A percentile compares a stretch with the other conserved stretches of the same genome.
phyloP scores from a whole-genome alignment of 64 coral and sea anemone species.

The Orbicella faveolata region DNA sequence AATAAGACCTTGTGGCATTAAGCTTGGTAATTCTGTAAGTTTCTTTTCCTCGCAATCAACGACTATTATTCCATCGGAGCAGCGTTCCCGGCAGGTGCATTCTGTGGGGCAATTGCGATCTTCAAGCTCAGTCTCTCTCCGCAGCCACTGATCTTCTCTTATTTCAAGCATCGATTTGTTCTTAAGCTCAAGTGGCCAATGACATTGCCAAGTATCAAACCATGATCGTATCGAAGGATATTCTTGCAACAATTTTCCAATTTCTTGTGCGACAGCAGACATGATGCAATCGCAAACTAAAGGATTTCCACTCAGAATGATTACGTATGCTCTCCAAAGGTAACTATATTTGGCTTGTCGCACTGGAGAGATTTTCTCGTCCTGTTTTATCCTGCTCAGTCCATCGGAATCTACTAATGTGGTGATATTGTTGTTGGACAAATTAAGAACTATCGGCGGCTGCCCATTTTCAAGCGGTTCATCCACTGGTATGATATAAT shows the following conservation, averaged over 20 bases:
- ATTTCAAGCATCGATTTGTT: too few relatives aligned
- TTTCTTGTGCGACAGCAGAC: neutral
- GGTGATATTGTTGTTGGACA: too few relatives aligned
- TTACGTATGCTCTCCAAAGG: too few relatives aligned
- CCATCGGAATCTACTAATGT: too few relatives aligned
- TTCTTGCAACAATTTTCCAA: neutral
- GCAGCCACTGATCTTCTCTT: too few relatives aligned
- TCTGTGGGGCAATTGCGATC: conserved; percentile 18
- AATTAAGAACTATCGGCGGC: too few relatives aligned
- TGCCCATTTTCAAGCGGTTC: neutral
- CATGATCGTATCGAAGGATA: neutral
- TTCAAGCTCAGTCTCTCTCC: neutral
- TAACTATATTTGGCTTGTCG: too few relatives aligned
- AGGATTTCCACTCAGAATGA: too few relatives aligned
- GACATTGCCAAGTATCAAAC: conserved; percentile 43
- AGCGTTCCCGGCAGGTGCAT: conserved; percentile 32
- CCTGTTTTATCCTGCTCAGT: too few relatives aligned
- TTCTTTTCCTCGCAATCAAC: conserved; percentile 7
- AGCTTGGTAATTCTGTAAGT: too few relatives aligned
- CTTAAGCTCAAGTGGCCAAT: conserved; percentile 65
- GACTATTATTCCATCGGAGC: conserved; percentile 16
- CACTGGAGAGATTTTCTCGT: too few relatives aligned
- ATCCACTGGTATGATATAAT: neutral
- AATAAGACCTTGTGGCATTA: too few relatives aligned
- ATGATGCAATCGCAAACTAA: conserved; percentile 14